Evolutionary conservation across 2,888 invertebrate genomes (phyloP).

Genomic region (Phengaris arion): DNA sequence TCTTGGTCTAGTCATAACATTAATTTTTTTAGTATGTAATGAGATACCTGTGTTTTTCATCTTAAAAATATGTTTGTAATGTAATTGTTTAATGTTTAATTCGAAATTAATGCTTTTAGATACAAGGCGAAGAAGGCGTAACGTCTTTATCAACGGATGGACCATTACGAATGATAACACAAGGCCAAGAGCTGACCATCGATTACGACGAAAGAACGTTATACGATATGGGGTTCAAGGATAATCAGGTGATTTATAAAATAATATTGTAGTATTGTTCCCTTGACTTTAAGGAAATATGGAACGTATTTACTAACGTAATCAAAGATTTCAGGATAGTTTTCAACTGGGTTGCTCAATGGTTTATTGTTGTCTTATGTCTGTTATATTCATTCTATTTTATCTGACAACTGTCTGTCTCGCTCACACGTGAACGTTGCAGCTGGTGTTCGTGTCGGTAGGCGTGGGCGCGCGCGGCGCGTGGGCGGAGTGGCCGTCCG

Average conservation of each 20-base stretch:
- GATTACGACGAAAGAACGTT: slow-evolving; percentile 95
- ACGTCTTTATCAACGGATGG: slow-evolving; percentile 87
- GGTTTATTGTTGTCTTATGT: no score
- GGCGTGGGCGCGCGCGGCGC: slow-evolving; percentile 86
- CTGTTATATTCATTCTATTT: background rate
- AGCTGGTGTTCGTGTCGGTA: slow-evolving; percentile 94
- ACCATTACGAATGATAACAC: slow-evolving; percentile 94
- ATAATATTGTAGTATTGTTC: no score
- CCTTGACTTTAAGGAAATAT: no score
- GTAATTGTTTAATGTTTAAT: background rate
- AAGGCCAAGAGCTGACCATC: slow-evolving; percentile 94
- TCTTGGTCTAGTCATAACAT: no score
- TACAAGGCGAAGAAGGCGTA: slow-evolving; percentile 73
- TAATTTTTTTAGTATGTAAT: no score
- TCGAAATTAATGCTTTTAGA: slow-evolving; percentile 47
- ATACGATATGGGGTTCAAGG: slow-evolving; percentile 95
- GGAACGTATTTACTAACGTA: no score
- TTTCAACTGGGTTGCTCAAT: no score
- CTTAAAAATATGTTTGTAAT: background rate
- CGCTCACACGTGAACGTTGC: slow-evolving; percentile 33
- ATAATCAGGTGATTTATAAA: slow-evolving; percentile 84
- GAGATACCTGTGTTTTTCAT: no score
- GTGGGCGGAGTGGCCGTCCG: slow-evolving; percentile 89
- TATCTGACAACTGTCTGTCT: background rate
- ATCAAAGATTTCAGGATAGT: no score